A percentile compares a stretch with the other conserved stretches of the same genome.
These are phyloP conservation scores for Tiaroga cobitis DNA, from an alignment of 2,797 vertebrate genomes.

Conservation along the genomic window DNA sequence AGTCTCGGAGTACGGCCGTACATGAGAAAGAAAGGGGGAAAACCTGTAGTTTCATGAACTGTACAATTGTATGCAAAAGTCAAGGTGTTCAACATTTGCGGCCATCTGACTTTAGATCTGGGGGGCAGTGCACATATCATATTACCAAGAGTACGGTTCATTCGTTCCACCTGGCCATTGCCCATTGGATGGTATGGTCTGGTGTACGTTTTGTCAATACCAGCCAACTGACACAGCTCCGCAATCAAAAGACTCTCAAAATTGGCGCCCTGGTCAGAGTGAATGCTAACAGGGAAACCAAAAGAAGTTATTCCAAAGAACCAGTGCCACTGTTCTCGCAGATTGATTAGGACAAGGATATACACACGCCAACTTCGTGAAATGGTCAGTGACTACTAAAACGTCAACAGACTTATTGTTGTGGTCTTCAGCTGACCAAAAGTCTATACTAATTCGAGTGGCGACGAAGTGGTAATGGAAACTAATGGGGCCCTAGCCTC, in stretches of 20 bases:
- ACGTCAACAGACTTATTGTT: slow-evolving; percentile 10
- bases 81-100: slow-evolving; percentile 17
- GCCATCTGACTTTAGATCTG: slow-evolving; percentile 28
- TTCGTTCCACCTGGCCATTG: slow-evolving; percentile 10
- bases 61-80: slow-evolving; percentile 8
- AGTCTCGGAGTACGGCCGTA: not conserved
- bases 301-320: slow-evolving; percentile 40
- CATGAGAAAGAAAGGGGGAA: not conserved
- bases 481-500: slow-evolving; percentile 7
- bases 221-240: slow-evolving; percentile 13
- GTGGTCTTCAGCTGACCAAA: slow-evolving; percentile 15
- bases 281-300: slow-evolving; percentile 18
- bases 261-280: slow-evolving; percentile 33
- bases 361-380: slow-evolving; percentile 3
- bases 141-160: slow-evolving; percentile 30
- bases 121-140: slow-evolving; percentile 19
- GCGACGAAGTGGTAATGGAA: slow-evolving; percentile 1
- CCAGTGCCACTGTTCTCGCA: not conserved
- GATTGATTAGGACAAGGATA: slow-evolving; percentile 1
- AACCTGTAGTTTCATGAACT: slow-evolving; percentile 11
- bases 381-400: slow-evolving; percentile 15
- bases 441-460: slow-evolving; percentile 7
- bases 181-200: slow-evolving; percentile 9
- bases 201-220: slow-evolving; percentile 17
- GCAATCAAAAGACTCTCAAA: slow-evolving; percentile 31